Conservation (phyloP, 1,140 invertebrate genomes). For the Elysia chlorotica region DNA sequence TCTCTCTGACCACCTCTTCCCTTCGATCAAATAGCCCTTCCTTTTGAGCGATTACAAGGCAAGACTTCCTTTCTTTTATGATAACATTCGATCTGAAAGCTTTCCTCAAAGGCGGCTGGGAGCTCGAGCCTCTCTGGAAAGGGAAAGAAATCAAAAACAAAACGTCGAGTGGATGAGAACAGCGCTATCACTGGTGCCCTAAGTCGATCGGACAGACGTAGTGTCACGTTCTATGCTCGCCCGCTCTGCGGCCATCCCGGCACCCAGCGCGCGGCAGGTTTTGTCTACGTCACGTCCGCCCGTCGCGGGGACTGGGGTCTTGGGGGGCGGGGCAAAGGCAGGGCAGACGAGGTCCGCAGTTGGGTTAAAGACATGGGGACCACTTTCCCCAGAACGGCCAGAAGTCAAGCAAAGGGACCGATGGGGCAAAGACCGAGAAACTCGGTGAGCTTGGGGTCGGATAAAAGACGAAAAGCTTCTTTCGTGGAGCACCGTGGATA, state of each 20-base stretch:
- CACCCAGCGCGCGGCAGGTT: neutral
- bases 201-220: neutral
- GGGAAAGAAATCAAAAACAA: neutral
- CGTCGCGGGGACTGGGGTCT: neutral
- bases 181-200: neutral
- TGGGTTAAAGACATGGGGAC: neutral
- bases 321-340: neutral
- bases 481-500: neutral
- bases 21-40: neutral
- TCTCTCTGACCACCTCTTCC: neutral
- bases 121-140: too few species aligned
- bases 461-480: neutral
- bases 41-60: neutral
- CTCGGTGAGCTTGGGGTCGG: neutral
- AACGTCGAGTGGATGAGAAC: neutral
- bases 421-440: too few species aligned
- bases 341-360: neutral
- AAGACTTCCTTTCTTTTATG: neutral
- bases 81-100: neutral
- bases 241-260: neutral
- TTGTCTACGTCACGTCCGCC: neutral
- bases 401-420: too few species aligned
- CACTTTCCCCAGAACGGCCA: neutral
- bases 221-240: neutral
- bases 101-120: too few species aligned